phyloP scores from a whole-genome alignment of 2,888 invertebrate genomes.

The Lucinisca nassula region DNA sequence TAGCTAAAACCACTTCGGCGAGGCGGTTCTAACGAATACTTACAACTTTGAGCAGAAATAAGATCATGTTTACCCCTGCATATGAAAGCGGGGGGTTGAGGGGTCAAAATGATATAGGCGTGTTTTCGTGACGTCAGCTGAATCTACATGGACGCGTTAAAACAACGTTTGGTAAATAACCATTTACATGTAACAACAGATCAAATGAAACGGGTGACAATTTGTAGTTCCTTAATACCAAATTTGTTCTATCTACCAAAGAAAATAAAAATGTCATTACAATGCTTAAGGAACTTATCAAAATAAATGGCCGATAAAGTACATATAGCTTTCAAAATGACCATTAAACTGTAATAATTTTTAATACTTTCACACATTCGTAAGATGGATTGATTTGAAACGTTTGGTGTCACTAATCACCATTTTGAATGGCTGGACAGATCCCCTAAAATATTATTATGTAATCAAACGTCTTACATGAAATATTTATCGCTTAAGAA shows the following conservation, averaged over 20 bases:
- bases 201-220: no score
- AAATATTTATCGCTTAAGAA: constrained; percentile 39
- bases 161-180: no score
- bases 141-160: no score
- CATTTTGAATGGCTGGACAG: constrained; percentile 5
- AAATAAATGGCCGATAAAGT: constrained; percentile 3
- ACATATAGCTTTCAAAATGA: constrained; percentile 8
- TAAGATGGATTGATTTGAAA: constrained; percentile 9
- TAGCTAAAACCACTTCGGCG: no score
- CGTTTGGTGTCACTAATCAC: constrained; percentile 29
- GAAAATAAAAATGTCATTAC: constrained; percentile 5
- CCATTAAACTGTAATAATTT: constrained; percentile 7
- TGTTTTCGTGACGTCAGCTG: no score
- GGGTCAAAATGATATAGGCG: no score
- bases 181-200: no score
- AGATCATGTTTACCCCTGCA: no score
- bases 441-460: constrained; percentile 18
- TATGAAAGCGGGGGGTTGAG: no score
- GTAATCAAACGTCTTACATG: constrained; percentile 42
- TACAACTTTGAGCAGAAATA: no score
- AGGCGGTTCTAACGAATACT: no score
- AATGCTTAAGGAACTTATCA: constrained; percentile 10
- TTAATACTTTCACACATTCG: constrained; percentile 34
- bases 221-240: not conserved
- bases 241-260: not conserved